Percentiles rank a stretch among this genome's conserved stretches.
phyloP scores from a whole-genome alignment of 2,113 vertebrate species.

The Burhinus bistriatus region DNA sequence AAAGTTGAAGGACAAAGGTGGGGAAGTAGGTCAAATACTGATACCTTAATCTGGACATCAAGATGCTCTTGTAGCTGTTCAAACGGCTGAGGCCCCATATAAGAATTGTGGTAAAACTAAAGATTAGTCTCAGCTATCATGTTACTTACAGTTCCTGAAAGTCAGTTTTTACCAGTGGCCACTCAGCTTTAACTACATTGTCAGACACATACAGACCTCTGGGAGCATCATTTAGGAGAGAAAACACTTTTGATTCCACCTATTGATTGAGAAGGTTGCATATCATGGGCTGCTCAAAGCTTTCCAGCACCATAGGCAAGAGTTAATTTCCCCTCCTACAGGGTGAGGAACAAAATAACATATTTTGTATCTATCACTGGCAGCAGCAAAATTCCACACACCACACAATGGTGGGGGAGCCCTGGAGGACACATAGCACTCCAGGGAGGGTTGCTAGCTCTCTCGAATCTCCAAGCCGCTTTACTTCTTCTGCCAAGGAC shows the following conservation, averaged over 20 bases:
- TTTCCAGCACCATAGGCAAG: neutral
- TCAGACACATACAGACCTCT: neutral
- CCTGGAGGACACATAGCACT: accelerated
- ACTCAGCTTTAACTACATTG: neutral
- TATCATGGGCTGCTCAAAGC: neutral
- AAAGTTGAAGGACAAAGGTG: neutral
- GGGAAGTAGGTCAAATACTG: neutral
- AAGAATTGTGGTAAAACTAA: neutral
- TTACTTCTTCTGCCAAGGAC: neutral
- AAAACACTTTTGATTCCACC: neutral
- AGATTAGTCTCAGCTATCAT: neutral
- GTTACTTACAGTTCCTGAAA: neutral
- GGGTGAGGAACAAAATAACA: neutral
- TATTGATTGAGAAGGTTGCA: neutral
- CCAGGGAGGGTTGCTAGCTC: neutral
- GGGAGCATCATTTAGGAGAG: neutral
- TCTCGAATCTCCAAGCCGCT: neutral
- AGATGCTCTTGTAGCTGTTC: neutral
- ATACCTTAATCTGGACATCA: neutral
- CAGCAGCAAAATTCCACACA: neutral
- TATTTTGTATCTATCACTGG: neutral
- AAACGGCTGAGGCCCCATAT: neutral
- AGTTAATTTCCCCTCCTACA: neutral
- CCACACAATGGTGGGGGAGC: neutral
- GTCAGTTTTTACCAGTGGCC: neutral